phyloP scores from a whole-genome alignment of 2,888 invertebrate genomes.

The Orthosia incerta region DNA sequence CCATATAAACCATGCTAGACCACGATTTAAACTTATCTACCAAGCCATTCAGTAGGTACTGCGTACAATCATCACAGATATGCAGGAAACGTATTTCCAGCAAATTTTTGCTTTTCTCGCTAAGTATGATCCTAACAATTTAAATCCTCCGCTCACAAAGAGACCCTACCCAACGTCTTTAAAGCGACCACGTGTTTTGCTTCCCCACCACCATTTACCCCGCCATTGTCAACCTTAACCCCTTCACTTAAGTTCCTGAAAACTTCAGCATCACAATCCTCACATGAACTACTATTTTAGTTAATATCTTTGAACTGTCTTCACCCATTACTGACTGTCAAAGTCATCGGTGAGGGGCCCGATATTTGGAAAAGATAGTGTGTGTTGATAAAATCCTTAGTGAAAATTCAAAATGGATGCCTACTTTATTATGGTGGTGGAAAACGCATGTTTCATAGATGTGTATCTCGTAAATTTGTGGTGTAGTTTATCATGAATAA shows the following conservation, averaged over 20 bases:
- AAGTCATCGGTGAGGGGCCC: conserved; percentile 73
- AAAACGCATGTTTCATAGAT: conserved; percentile 56
- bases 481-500: conserved; percentile 55
- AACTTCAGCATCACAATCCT: background rate
- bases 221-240: conserved; percentile 63
- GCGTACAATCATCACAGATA: too few relatives aligned
- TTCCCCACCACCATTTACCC: background rate
- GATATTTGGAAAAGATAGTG: conserved; percentile 73
- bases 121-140: background rate
- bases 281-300: conserved; percentile 60
- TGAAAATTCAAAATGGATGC: conserved; percentile 54
- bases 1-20: too few relatives aligned
- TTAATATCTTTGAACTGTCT: conserved; percentile 76
- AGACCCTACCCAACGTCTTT: conserved; percentile 55
- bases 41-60: too few relatives aligned
- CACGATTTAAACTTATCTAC: too few relatives aligned
- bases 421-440: conserved; percentile 12
- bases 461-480: conserved; percentile 58
- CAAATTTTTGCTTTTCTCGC: background rate
- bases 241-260: conserved; percentile 32
- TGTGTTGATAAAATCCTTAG: conserved; percentile 57
- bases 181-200: conserved; percentile 37
- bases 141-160: conserved; percentile 11
- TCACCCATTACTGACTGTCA: conserved; percentile 76
- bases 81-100: too few relatives aligned